These are phyloP conservation scores for Petromus typicus DNA, from an alignment of 2,113 vertebrate species.

Conservation along the genomic window DNA sequence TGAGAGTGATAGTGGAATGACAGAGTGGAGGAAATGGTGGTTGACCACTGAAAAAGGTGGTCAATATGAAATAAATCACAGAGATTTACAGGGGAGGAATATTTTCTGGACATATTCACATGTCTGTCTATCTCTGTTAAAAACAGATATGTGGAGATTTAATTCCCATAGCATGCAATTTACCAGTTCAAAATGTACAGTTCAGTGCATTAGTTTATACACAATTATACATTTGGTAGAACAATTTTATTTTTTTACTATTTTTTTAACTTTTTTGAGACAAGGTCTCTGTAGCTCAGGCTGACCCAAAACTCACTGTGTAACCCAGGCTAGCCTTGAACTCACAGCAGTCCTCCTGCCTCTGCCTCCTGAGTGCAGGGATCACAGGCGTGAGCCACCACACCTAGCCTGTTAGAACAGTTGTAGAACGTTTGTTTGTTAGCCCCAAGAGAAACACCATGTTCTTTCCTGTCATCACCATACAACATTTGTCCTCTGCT, in stretches of 20 bases:
- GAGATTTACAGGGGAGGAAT: neutral
- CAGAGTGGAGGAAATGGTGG: neutral
- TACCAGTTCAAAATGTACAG: neutral
- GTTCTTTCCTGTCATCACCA: neutral
- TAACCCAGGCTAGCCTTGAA: too few species aligned
- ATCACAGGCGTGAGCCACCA: too few species aligned
- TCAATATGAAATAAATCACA: neutral
- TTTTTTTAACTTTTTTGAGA: too few species aligned
- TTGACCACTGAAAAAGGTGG: neutral
- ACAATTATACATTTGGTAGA: neutral
- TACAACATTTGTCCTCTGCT: rapidly evolving
- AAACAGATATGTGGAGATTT: neutral
- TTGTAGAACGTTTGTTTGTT: neutral
- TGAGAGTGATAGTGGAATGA: neutral
- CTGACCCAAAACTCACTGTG: too few species aligned
- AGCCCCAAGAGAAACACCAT: neutral
- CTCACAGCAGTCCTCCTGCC: too few species aligned
- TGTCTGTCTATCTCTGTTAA: neutral
- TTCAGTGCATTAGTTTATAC: neutral
- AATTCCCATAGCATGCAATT: neutral
- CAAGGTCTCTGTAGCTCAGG: too few species aligned
- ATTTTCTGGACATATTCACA: neutral
- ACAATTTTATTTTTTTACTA: too few species aligned
- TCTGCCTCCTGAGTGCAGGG: too few species aligned
- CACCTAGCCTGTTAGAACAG: neutral